Base-by-base conservation (phyloP, 2,113 vertebrate genomes). In the Cololabis saira region DNA sequence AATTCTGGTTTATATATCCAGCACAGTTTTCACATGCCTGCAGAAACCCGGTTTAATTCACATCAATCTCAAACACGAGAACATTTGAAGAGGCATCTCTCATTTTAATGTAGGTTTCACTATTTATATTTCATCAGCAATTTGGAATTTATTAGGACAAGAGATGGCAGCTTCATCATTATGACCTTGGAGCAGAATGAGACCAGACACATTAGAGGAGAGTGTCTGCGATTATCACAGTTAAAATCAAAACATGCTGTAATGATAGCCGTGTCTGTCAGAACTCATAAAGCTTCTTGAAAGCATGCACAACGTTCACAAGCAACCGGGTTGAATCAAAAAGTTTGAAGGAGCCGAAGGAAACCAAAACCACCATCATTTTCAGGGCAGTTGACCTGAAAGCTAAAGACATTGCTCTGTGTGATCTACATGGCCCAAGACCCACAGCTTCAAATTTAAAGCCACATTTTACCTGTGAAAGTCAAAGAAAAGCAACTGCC, bases 171-270 rank as follows among this genome's bases (percentile, higher is more conserved):
- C 59, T 48, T 22, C 21, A 50, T 74, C 50, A 15, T 51, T 16
- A 43, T 57, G 67, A 88, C 83, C 78, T 82, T 78, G 72, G 62
- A 78, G 1, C 22, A 2, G 33, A 51, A 73, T 51, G 45, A 52
- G 61, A 50, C 16, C 52, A 67, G 30, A 68, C 27, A 43, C 54
- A 57, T 61, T 19, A 18, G 50, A 58, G 4, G 17, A 51, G 44
- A 44, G 53, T 37, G 56, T 51, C 30, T 62, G 4, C 52, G 49
- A 81, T 67, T 58, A 70, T 41, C 61, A 11, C 4, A 17, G 59
- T 44, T 33, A 43, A 51, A 62, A 53, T 2, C 57, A 52, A 37
- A 37, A 37, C 37, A 61, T 17, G 60, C 66, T 61, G 59, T 70
- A 74, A 74, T 76, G 13, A 67, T 55, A 13, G 0, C 21, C 15